Conservation (phyloP, 2,797 vertebrate species). For the Tadarida brasiliensis region DNA sequence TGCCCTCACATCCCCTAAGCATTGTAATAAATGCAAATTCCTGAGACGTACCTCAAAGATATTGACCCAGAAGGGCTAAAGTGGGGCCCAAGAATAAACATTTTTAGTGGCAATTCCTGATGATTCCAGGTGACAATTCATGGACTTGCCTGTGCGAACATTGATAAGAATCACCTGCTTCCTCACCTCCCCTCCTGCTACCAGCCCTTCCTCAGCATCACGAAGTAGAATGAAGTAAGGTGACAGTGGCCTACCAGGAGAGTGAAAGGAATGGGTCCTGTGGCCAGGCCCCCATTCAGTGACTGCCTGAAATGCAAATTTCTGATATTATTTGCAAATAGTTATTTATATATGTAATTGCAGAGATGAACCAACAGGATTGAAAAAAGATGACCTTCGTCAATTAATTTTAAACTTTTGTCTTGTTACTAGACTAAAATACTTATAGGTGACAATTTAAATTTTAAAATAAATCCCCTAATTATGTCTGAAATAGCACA, state of each 20-base stretch:
- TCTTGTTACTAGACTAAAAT: background rate
- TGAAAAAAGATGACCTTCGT: background rate
- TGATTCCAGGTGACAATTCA: background rate
- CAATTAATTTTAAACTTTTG: constrained; percentile 51
- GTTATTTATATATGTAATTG: constrained; percentile 34
- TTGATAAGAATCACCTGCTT: background rate
- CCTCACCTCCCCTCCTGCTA: background rate
- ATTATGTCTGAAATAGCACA: background rate
- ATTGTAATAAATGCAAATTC: background rate
- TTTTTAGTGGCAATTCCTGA: background rate
- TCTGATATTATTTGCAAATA: background rate
- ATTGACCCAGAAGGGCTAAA: background rate
- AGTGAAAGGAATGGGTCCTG: background rate
- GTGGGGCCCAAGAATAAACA: background rate
- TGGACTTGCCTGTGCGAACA: background rate
- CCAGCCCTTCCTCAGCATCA: background rate
- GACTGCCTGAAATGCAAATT: background rate
- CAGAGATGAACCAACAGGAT: background rate
- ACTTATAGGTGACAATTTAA: constrained; percentile 22
- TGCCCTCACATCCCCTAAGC: background rate
- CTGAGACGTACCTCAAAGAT: background rate
- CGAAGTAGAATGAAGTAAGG: background rate
- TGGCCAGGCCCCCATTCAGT: background rate
- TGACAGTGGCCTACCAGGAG: background rate
- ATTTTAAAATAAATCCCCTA: constrained; percentile 52